A percentile compares a stretch with the other conserved stretches of the same genome.
These are phyloP conservation scores for Zoanthus sansibaricus DNA, from an alignment of 92 coral and sea anemone genomes.

Conservation along the genomic window DNA sequence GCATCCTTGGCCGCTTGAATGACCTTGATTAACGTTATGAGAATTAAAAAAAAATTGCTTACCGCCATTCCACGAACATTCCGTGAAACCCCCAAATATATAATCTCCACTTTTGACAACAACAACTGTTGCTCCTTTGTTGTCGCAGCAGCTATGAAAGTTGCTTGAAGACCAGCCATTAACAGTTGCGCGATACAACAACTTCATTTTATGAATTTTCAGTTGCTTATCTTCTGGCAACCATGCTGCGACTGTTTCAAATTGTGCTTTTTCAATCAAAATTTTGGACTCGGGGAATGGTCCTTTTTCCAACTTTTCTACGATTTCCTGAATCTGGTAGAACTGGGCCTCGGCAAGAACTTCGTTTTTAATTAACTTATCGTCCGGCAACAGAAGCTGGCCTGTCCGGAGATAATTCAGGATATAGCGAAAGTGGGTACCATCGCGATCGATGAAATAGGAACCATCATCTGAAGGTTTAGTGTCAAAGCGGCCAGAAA, in stretches of 20 bases:
- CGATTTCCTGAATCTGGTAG: slow-evolving; percentile 78
- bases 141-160: slow-evolving; percentile 69
- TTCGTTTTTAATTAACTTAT: slow-evolving; percentile 54
- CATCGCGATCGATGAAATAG: slow-evolving; percentile 83
- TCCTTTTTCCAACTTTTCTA: slow-evolving; percentile 53
- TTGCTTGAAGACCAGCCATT: slow-evolving; percentile 68
- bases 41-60: too few relatives aligned
- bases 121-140: slow-evolving; percentile 69
- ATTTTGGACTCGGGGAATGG: slow-evolving; percentile 61
- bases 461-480: slow-evolving; percentile 81
- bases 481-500: slow-evolving; percentile 77
- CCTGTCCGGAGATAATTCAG: slow-evolving; percentile 78
- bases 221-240: slow-evolving; percentile 42
- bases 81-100: slow-evolving; percentile 73
- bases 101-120: slow-evolving; percentile 55
- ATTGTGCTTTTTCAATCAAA: slow-evolving; percentile 49
- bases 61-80: slow-evolving; percentile 45
- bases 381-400: slow-evolving; percentile 63
- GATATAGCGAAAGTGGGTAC: slow-evolving; percentile 73
- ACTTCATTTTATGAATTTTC: slow-evolving; percentile 10
- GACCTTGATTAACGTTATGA: too few relatives aligned
- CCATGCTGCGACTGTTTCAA: slow-evolving; percentile 53
- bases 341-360: slow-evolving; percentile 74
- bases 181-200: slow-evolving; percentile 66
- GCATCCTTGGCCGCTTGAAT: too few relatives aligned